phyloP scores from a whole-genome alignment of 2,797 vertebrate genomes.

The Craterocephalus amniculus region DNA sequence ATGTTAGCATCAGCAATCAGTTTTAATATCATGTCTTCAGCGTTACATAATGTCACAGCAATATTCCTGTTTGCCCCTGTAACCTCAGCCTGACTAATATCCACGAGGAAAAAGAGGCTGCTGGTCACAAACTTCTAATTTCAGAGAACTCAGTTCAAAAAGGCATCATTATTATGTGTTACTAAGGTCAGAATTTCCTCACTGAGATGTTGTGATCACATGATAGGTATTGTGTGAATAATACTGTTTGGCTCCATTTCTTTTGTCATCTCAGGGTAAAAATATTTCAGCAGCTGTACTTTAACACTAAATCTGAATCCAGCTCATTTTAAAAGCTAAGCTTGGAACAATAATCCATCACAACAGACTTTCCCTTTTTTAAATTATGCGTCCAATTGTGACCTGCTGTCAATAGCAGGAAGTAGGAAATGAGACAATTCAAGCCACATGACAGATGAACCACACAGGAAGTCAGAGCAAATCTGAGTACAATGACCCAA shows the following conservation, averaged over 20 bases:
- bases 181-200: background rate
- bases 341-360: background rate
- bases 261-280: background rate
- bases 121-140: background rate
- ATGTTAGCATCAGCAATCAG: background rate
- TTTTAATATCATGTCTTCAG: background rate
- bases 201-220: background rate
- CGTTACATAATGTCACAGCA: background rate
- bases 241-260: background rate
- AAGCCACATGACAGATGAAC: slow-evolving; percentile 23
- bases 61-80: background rate
- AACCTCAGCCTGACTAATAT: background rate
- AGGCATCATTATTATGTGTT: background rate
- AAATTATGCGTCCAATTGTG: background rate
- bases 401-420: slow-evolving; percentile 19
- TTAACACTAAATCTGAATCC: background rate
- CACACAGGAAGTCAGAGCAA: slow-evolving; percentile 14
- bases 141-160: background rate
- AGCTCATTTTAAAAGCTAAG: background rate
- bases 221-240: background rate
- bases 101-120: background rate
- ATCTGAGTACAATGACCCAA: slow-evolving; percentile 3
- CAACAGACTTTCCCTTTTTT: too few species aligned
- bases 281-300: background rate
- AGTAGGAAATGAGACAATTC: slow-evolving; percentile 19